Evolutionary conservation across 2,113 vertebrate genomes (phyloP).

Genomic region (Antigone vipio): DNA sequence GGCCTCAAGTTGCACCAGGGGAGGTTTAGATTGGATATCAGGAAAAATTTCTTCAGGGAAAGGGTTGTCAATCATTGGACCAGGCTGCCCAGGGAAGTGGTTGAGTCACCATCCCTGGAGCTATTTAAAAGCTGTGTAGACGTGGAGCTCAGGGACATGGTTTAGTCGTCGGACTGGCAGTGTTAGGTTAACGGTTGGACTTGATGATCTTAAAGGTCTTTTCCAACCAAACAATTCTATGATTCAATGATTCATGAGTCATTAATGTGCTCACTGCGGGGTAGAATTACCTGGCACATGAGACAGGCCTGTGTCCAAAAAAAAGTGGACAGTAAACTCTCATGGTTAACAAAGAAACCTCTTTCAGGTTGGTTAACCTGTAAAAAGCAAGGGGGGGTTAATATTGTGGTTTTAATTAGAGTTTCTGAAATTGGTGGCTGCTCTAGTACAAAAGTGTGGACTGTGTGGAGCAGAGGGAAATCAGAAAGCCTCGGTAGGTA

Average conservation of each 20-base stretch:
- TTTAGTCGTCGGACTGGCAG: too few species aligned
- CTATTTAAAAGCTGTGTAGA: too few species aligned
- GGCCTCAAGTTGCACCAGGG: too few species aligned
- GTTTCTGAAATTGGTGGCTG: background rate
- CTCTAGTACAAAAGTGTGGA: background rate
- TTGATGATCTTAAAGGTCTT: too few species aligned
- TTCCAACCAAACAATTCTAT: too few species aligned
- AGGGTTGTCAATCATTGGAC: too few species aligned
- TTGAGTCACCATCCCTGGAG: too few species aligned
- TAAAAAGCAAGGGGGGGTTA: background rate
- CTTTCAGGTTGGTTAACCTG: background rate
- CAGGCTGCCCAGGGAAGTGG: too few species aligned
- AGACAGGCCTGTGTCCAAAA: accelerated
- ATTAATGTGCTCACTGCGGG: background rate
- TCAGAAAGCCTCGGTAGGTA: background rate
- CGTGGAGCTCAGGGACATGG: too few species aligned
- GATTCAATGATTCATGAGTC: background rate
- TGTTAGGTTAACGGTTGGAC: too few species aligned
- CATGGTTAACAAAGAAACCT: background rate
- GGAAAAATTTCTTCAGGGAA: too few species aligned
- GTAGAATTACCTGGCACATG: accelerated
- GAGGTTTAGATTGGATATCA: too few species aligned
- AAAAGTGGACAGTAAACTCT: accelerated
- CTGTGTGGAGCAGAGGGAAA: background rate
- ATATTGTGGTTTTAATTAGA: background rate